Evolutionary conservation across 2,888 invertebrate species (phyloP).

Genomic region (Conchocele bisecta): DNA sequence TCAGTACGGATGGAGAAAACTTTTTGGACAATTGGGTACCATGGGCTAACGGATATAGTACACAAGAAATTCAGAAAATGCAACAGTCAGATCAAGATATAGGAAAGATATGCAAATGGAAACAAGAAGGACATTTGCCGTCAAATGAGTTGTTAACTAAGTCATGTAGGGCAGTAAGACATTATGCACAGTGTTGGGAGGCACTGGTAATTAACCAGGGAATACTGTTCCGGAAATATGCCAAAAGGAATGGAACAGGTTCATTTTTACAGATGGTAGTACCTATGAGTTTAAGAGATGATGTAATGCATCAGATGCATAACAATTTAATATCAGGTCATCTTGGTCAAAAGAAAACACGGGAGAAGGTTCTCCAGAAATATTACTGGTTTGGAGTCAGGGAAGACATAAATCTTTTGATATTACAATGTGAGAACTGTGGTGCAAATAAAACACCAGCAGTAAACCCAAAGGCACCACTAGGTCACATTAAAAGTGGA

Average conservation of each 20-base stretch:
- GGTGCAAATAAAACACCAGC: conserved; percentile 26
- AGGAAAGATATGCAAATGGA: conserved; percentile 12
- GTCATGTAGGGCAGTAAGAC: conserved; percentile 13
- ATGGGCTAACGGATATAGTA: too few relatives aligned
- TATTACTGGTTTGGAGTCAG: conserved; percentile 44
- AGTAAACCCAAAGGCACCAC: conserved; percentile 19
- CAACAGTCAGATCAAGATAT: conserved; percentile 26
- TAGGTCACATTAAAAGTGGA: conserved; percentile 24
- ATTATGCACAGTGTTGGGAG: conserved; percentile 28
- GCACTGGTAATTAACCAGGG: conserved; percentile 24
- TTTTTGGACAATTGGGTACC: too few relatives aligned
- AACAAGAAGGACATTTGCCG: conserved; percentile 8
- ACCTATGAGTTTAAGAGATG: conserved; percentile 18
- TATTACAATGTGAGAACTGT: conserved; percentile 39
- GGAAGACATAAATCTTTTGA: conserved; percentile 24
- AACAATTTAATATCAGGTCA: conserved; percentile 33
- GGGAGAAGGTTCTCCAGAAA: conserved; percentile 9
- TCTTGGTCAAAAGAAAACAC: conserved; percentile 39
- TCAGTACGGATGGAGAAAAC: too few relatives aligned
- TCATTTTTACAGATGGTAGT: conserved; percentile 25
- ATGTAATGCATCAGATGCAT: conserved; percentile 31
- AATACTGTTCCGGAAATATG: conserved; percentile 22
- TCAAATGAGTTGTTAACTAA: neutral
- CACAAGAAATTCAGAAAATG: conserved; percentile 7
- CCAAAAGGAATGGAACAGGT: conserved; percentile 10